These are phyloP conservation scores for Nyctibius grandis DNA, from an alignment of 2,797 vertebrate species.

Conservation along the genomic window DNA sequence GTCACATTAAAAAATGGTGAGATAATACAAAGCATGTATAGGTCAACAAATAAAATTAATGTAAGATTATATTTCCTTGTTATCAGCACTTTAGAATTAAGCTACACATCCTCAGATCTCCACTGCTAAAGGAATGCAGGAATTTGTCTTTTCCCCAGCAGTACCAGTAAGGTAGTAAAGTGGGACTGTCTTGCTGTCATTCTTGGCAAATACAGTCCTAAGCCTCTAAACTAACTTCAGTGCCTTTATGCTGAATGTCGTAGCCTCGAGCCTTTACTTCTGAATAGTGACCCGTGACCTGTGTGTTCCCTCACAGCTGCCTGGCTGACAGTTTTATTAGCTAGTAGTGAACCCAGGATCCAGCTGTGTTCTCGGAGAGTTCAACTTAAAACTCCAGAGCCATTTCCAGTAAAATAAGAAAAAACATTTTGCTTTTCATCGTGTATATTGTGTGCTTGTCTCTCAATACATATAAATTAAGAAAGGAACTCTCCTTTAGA, in stretches of 20 bases:
- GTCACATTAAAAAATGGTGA: background rate
- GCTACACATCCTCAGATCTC: background rate
- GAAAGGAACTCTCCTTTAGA: background rate
- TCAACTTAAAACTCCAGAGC: background rate
- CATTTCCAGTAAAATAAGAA: background rate
- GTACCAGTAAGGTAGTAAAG: background rate
- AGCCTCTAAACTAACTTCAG: background rate
- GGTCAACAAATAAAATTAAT: background rate
- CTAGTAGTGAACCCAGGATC: background rate
- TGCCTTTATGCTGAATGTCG: background rate
- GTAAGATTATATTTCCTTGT: background rate
- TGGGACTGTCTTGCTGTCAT: background rate
- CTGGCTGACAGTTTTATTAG: background rate
- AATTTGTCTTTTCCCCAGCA: background rate
- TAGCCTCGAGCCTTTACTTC: background rate
- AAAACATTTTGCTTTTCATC: fast-evolving
- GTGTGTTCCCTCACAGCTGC: background rate
- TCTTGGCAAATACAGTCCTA: background rate
- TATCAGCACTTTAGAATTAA: background rate
- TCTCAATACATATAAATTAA: background rate
- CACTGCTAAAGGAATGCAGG: background rate
- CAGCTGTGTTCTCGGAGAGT: background rate
- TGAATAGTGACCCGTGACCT: background rate
- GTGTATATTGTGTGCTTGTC: background rate
- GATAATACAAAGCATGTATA: background rate